phyloP scores from a whole-genome alignment of 64 coral and sea anemone species.

The Pachyseris speciosa region DNA sequence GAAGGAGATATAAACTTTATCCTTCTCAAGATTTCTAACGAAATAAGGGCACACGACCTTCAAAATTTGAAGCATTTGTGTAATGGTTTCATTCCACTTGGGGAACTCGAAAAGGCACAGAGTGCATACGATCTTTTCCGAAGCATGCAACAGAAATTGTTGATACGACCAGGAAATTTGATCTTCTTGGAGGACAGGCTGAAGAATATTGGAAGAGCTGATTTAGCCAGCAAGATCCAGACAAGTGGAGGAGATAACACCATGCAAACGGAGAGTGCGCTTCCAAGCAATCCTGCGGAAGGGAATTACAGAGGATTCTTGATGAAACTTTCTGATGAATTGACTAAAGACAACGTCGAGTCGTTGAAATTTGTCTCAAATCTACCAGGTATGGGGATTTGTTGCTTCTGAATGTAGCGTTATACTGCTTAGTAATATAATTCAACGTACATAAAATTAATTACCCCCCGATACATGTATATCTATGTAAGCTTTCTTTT shows the following conservation, averaged over 20 bases:
- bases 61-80: slow-evolving; percentile 89
- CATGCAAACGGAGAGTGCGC: slow-evolving; percentile 40
- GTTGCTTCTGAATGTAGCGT: not conserved
- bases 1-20: not conserved
- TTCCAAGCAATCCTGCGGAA: not conserved
- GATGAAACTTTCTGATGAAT: slow-evolving; percentile 73
- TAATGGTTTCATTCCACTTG: slow-evolving; percentile 57
- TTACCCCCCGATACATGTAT: too few species aligned
- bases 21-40: slow-evolving; percentile 23
- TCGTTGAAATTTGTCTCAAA: slow-evolving; percentile 81
- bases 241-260: slow-evolving; percentile 53
- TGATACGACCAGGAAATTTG: slow-evolving; percentile 67
- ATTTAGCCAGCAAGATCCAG: slow-evolving; percentile 65
- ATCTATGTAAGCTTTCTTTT: too few species aligned
- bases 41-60: slow-evolving; percentile 69
- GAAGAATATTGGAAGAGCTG: slow-evolving; percentile 52
- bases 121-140: slow-evolving; percentile 57
- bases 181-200: slow-evolving; percentile 57
- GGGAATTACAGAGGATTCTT: slow-evolving; percentile 68
- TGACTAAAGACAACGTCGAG: slow-evolving; percentile 75
- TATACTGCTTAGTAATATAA: too few species aligned
- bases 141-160: slow-evolving; percentile 32
- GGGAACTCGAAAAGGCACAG: slow-evolving; percentile 62
- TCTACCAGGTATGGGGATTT: slow-evolving; percentile 70
- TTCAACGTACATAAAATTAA: too few species aligned